Evolutionary conservation across 2,113 vertebrate genomes (phyloP).

Genomic region (Sisor rabdophorus): DNA sequence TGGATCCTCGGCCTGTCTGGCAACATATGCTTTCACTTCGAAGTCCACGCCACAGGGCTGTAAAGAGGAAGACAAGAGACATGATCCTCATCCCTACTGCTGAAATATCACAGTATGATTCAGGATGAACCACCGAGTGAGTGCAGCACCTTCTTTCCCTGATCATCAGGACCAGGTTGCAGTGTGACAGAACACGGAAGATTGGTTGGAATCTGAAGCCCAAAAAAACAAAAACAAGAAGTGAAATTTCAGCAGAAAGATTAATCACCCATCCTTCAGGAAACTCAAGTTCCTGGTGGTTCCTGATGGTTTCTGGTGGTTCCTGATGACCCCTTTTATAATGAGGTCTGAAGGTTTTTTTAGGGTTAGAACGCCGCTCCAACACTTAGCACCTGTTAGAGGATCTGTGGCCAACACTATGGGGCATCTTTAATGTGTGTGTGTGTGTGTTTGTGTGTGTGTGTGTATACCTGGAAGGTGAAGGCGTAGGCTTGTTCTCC

Average conservation of each 20-base stretch:
- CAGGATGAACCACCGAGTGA: background rate
- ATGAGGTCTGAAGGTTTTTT: background rate
- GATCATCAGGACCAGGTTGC: slow-evolving; percentile 68
- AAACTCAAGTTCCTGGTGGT: background rate
- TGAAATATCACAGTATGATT: background rate
- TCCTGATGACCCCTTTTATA: background rate
- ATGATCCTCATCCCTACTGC: background rate
- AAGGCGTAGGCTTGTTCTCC: slow-evolving; percentile 65
- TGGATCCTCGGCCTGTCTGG: slow-evolving; percentile 67
- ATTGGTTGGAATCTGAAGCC: slow-evolving; percentile 65
- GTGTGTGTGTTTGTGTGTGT: background rate
- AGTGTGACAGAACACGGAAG: slow-evolving; percentile 71
- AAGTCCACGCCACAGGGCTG: slow-evolving; percentile 90
- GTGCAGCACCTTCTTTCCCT: slow-evolving; percentile 64
- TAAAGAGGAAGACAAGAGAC: slow-evolving; percentile 7
- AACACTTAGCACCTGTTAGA: background rate
- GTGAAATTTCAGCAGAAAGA: background rate
- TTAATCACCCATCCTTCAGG: background rate
- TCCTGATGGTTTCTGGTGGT: slow-evolving; percentile 3
- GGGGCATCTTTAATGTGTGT: background rate
- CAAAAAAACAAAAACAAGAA: background rate
- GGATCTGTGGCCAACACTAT: background rate
- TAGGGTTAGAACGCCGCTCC: background rate
- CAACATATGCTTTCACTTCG: slow-evolving; percentile 83
- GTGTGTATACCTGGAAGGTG: slow-evolving; percentile 59